Conservation (phyloP, 2,797 vertebrate genomes). For the Spinibarbus caldwelli region DNA sequence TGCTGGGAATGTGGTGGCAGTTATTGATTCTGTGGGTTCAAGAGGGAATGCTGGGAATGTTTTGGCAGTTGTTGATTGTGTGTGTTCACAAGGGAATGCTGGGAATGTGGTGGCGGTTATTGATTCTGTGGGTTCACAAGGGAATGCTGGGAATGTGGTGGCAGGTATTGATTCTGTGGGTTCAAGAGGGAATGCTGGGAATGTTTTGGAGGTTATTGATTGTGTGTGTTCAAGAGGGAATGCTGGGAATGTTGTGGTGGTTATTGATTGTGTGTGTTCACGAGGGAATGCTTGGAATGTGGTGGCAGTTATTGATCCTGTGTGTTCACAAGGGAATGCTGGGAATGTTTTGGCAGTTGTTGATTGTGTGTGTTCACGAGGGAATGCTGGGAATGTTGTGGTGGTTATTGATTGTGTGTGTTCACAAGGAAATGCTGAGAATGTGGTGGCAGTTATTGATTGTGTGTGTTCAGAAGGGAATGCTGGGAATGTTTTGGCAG, state of each 20-base stretch:
- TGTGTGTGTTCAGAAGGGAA: not conserved
- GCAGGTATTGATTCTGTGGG: no score
- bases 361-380: not conserved
- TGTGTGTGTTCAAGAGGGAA: no score
- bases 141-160: no score
- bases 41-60: not conserved
- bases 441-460: not conserved
- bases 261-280: no score
- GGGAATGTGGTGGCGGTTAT: not conserved
- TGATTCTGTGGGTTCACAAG: no score
- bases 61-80: not conserved
- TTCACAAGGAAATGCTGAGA: not conserved
- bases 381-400: not conserved
- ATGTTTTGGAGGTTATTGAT: no score
- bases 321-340: not conserved
- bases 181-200: no score
- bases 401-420: not conserved
- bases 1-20: not conserved
- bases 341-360: not conserved
- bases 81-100: not conserved
- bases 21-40: not conserved
- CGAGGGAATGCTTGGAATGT: not conserved
- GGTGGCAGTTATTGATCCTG: not conserved
- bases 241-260: no score
- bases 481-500: fast-evolving